Conservation (phyloP, 1,140 invertebrate genomes). For the Stegodyphus dumicola region DNA sequence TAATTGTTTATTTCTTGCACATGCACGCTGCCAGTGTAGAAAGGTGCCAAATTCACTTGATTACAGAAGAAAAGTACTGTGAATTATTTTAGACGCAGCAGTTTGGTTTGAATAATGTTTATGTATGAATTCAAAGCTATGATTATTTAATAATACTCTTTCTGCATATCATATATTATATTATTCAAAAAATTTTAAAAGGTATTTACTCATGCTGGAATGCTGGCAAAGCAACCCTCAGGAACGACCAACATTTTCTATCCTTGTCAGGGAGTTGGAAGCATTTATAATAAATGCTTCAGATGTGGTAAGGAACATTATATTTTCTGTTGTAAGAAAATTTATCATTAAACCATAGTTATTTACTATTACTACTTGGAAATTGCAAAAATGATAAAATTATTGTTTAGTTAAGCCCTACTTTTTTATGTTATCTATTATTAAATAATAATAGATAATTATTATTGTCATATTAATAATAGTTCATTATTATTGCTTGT, state of each 20-base stretch:
- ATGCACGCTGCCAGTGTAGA: too few species aligned
- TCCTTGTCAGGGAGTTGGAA: conserved; percentile 81
- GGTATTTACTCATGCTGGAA: conserved; percentile 88
- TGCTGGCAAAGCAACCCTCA: conserved; percentile 93
- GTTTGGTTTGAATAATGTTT: too few species aligned
- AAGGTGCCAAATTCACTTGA: too few species aligned
- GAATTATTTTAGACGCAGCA: too few species aligned
- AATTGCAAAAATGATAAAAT: neutral
- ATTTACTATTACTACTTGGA: neutral
- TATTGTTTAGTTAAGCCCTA: neutral
- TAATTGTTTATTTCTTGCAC: too few species aligned
- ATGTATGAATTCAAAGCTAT: too few species aligned
- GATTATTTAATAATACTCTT: too few species aligned
- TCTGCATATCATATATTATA: neutral
- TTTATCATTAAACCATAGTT: neutral
- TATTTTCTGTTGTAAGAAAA: neutral
- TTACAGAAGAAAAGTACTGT: too few species aligned
- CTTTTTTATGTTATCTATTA: neutral
- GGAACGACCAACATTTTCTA: conserved; percentile 86
- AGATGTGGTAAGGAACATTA: conserved; percentile 18
- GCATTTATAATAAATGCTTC: conserved; percentile 8
- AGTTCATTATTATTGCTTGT: too few species aligned
- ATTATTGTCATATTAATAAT: too few species aligned
- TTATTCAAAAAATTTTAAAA: conserved; percentile 67
- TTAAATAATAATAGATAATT: neutral